Evolutionary conservation across 2,113 vertebrate genomes (phyloP), one percentile per base, ranked within the genome.

Genomic region (Pitta sordida): DNA sequence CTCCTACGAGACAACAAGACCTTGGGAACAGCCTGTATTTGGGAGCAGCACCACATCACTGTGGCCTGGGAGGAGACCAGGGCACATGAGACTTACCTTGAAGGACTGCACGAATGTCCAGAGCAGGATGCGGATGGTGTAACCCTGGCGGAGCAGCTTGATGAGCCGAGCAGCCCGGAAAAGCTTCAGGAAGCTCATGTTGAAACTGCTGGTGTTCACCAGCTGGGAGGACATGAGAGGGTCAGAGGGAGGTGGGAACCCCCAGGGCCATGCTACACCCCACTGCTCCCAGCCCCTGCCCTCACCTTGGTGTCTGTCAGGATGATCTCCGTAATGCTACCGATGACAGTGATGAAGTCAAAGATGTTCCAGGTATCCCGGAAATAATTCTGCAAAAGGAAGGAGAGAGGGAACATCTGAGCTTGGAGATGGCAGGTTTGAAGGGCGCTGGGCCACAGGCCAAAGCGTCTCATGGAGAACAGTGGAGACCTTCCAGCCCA

Each of bases 61-160:
- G 1, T 7, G 20, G 36, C 58, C 46, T 23, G 20, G 8, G 23
- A 30, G 30, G 64, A 62, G 34, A n/a, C 4, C 44, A 27, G 8
- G 16, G 17, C 34, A 10, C 3, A 1, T 0, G 9, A 21, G 27
- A 17, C 96, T 91, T 89, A 99, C 99, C 99, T 99, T 99, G 91
- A 99, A 99, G 83, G 99, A 99, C 97, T 99, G 99, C 65, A 99
- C 99, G 2, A 99, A 99, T 0, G 99, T 99, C 99, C 99, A 99
- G 36, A 99, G 98, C 46, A 99, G 97, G 90, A 99, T 99, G 29
- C 99, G 98, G 83, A 99, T 99, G 96, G 99, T 99, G 95, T 99
- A 99, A 64, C 99, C 99, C 83, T 99, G 99, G 29, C 99, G 97
- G 79, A 99, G 98, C 64, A 99, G 98, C 91, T 99, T 99, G 96